Evolutionary conservation across 2,113 vertebrate species (phyloP).

Genomic region (Ceyx melanurus): DNA sequence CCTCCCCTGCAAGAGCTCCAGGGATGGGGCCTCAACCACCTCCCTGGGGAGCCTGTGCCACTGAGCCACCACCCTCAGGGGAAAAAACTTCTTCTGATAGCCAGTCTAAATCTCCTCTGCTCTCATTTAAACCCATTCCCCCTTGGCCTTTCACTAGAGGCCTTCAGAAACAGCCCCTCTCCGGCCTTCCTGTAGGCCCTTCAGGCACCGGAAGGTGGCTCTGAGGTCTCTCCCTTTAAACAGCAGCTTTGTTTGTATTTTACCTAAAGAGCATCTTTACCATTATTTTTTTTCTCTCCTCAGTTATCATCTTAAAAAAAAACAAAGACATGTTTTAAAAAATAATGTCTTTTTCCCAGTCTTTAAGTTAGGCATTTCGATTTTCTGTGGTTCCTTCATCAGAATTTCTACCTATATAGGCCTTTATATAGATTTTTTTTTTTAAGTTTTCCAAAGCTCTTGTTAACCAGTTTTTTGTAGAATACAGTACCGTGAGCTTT

Average conservation of each 20-base stretch:
- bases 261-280: not conserved
- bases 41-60: no score
- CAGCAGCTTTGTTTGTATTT: not conserved
- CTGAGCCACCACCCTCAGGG: no score
- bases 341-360: not conserved
- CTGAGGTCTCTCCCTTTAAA: not conserved
- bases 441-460: not conserved
- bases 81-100: no score
- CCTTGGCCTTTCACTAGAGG: no score
- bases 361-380: not conserved
- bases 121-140: no score
- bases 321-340: accelerated
- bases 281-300: not conserved
- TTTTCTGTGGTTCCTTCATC: not conserved
- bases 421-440: not conserved
- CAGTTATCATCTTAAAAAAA: not conserved
- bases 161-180: no score
- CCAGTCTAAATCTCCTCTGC: no score
- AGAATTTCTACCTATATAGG: not conserved
- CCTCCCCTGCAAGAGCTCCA: no score
- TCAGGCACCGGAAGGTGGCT: no score
- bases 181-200: no score
- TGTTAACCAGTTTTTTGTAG: not conserved
- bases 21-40: no score
- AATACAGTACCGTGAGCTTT: not conserved